A percentile compares a stretch with the other conserved stretches of the same genome.
Conservation (phyloP, 1,140 invertebrate genomes). For the Lysiphlebus fabarum region DNA sequence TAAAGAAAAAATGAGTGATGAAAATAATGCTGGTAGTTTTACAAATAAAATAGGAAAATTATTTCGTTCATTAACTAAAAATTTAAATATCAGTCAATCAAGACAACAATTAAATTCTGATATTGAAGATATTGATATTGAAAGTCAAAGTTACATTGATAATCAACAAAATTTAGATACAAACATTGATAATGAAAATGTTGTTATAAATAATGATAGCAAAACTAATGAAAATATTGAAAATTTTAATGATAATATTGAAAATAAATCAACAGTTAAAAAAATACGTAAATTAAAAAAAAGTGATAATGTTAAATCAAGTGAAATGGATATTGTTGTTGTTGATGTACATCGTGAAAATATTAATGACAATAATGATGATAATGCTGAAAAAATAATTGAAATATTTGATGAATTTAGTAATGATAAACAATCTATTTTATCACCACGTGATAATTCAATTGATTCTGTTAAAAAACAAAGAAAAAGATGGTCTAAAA, state of each 20-base stretch:
- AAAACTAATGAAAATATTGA: not conserved
- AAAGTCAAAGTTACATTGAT: no score
- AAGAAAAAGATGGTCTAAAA: constrained; percentile 38
- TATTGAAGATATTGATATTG: no score
- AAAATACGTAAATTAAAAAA: constrained; percentile 9
- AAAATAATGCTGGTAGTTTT: no score
- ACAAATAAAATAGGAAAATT: no score
- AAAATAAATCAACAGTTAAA: not conserved
- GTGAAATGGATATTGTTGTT: constrained; percentile 33
- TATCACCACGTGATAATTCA: not conserved
- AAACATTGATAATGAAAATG: no score
- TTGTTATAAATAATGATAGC: not conserved
- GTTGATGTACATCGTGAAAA: constrained; percentile 44
- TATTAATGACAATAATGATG: constrained; percentile 19
- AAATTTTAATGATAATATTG: not conserved
- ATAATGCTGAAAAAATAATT: constrained; percentile 8
- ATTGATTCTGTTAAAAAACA: constrained; percentile 29
- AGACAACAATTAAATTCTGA: no score
- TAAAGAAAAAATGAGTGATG: not conserved
- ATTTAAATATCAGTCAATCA: no score
- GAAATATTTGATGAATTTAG: constrained; percentile 1
- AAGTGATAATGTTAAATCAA: constrained; percentile 9
- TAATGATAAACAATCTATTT: not conserved
- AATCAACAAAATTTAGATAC: no score
- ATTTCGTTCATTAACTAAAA: no score